Evolutionary conservation across 2,113 vertebrate genomes (phyloP).

Genomic region (Lampris megalopsis): DNA sequence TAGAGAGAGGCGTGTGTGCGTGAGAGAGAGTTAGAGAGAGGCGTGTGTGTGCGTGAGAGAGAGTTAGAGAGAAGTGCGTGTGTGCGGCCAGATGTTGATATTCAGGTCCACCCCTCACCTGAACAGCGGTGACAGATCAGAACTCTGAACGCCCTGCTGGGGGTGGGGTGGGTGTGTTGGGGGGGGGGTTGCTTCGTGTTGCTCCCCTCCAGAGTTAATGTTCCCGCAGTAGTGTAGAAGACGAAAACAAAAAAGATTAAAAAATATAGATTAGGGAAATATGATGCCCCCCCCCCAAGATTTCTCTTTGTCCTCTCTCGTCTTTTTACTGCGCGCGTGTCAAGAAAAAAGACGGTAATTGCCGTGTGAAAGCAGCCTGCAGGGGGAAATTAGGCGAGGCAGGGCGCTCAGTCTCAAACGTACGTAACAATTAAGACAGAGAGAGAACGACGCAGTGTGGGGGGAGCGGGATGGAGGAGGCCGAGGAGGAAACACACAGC

Average conservation of each 20-base stretch:
- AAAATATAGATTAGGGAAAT: too few relatives aligned
- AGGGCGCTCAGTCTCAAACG: conserved; percentile 44
- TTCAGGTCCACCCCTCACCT: background rate
- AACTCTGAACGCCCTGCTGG: conserved; percentile 14
- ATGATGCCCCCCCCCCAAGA: conserved; percentile 27
- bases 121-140: conserved; percentile 26
- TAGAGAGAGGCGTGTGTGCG: background rate
- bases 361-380: conserved; percentile 60
- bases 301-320: conserved; percentile 17
- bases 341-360: conserved; percentile 62
- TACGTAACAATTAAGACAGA: conserved; percentile 32
- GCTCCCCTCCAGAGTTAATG: too few relatives aligned
- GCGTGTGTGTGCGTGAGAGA: background rate
- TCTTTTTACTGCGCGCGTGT: conserved; percentile 51
- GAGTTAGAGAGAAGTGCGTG: too few relatives aligned
- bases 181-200: too few relatives aligned
- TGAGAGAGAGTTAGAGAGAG: too few relatives aligned
- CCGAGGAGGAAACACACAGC: too few relatives aligned
- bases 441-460: conserved; percentile 26
- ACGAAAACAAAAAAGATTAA: too few relatives aligned
- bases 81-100: conserved; percentile 6
- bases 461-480: conserved; percentile 13
- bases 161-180: too few relatives aligned
- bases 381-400: conserved; percentile 50
- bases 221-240: too few relatives aligned